Percentiles rank a stretch among this genome's conserved stretches.
Evolutionary conservation across 2,888 invertebrate genomes (phyloP).

Genomic region (Cheilosia vernalis): DNA sequence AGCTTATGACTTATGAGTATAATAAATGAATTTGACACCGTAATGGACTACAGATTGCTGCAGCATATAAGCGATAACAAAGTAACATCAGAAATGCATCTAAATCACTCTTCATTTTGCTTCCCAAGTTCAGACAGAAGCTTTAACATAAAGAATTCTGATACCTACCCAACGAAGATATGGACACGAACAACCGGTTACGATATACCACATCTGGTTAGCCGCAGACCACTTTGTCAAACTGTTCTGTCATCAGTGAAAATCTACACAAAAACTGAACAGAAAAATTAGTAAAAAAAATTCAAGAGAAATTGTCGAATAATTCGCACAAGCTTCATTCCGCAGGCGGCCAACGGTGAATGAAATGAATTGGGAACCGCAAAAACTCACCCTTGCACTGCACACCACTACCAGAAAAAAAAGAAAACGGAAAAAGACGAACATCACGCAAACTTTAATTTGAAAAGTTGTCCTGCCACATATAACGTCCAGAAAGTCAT

Average conservation of each 20-base stretch:
- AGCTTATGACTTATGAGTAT: too few species aligned
- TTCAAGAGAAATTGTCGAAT: conserved; percentile 29
- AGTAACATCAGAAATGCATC: too few species aligned
- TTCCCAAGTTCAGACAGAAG: too few species aligned
- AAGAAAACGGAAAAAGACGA: conserved; percentile 31
- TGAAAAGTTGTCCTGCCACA: conserved; percentile 73
- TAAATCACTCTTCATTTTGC: too few species aligned
- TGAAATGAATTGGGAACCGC: conserved; percentile 25
- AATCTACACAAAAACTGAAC: conserved; percentile 8
- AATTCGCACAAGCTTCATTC: conserved; percentile 13
- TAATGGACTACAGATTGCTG: too few species aligned
- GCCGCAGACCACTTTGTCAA: neutral
- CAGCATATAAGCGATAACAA: too few species aligned
- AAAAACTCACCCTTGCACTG: conserved; percentile 19
- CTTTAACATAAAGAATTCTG: too few species aligned
- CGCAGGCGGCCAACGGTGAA: too few species aligned
- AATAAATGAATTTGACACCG: too few species aligned
- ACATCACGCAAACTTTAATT: conserved; percentile 69
- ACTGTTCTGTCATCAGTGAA: neutral
- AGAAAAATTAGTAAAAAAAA: neutral
- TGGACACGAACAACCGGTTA: too few species aligned
- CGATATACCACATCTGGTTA: neutral
- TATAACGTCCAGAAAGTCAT: conserved; percentile 72
- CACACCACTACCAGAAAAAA: neutral
- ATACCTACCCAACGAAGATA: too few species aligned